Conservation (phyloP, 2,113 vertebrate species). For the Pimephales promelas region DNA sequence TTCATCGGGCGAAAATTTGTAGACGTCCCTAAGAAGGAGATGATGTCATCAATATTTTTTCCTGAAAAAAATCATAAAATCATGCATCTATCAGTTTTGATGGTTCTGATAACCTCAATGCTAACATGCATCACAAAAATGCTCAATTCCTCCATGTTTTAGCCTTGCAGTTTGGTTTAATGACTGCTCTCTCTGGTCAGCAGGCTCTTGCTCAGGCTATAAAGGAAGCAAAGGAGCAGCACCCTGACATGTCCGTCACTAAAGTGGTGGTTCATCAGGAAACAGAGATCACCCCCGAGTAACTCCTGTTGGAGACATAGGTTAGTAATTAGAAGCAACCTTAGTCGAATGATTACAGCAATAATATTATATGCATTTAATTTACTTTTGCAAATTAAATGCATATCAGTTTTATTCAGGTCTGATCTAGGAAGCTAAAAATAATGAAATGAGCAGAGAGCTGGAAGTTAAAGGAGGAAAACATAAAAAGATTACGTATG, state of each 20-base stretch:
- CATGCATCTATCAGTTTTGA: not conserved
- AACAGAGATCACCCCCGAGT: conserved; percentile 92
- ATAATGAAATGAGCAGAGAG: not conserved
- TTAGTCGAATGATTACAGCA: not conserved
- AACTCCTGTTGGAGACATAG: conserved; percentile 59
- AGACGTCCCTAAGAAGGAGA: not conserved
- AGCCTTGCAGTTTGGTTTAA: not conserved
- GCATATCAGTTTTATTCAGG: not conserved
- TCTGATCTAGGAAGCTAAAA: not conserved
- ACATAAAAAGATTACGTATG: conserved; percentile 8
- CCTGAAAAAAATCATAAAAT: not conserved
- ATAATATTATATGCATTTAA: not conserved
- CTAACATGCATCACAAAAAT: not conserved
- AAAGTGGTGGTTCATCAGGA: conserved; percentile 99
- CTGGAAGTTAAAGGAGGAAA: not conserved
- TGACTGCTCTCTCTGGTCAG: not conserved
- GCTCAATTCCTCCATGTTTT: not conserved
- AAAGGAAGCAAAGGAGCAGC: conserved; percentile 96
- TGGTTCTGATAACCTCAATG: not conserved
- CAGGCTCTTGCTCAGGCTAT: conserved; percentile 96
- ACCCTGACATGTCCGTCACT: conserved; percentile 98
- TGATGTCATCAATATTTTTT: not conserved
- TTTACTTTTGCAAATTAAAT: too few species aligned
- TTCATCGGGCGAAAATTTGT: not conserved
- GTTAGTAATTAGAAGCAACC: not conserved